Evolutionary conservation across 2,113 vertebrate species (phyloP), one percentile per base, ranked within the genome.

Genomic region (Pelvicachromis taeniatus): DNA sequence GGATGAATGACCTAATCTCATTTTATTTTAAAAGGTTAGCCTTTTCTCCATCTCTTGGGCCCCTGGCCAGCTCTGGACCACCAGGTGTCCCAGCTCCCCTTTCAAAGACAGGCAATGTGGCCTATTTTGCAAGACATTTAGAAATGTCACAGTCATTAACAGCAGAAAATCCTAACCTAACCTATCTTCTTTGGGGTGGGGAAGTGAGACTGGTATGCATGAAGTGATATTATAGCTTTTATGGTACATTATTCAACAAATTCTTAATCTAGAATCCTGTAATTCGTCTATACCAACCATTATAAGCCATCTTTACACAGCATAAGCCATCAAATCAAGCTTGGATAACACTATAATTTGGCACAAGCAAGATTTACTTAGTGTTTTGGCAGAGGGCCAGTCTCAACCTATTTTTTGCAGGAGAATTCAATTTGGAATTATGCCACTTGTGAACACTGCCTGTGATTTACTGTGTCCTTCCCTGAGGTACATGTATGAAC

Each of bases 61-160:
- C 78, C 78, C 82, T 85, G 63, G 88, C 87, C 86, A 92, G 77
- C 84, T 79, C 85, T 54, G 75, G 91, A 92, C 88, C 91, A 83
- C 85, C 90, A 86, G 85, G 89, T 92, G 90, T 85, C 91, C 88
- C 79, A 84, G 89, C 79, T 90, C 79, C 75, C 81, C 50, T 88
- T 85, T 90, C 87, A 85, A 80, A 88, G 73, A 68, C 84, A 10
- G 89, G 42, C 87, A 83, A 54, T 78, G 77, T 89, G 90, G 70
- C 86, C 89, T 80, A 88, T 89, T 93, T 93, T 88, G 85, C 83
- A 80, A 90, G 84, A 86, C 89, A 89, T 92, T 93, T 93, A 87
- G 88, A 94, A 94, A 94, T 91, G 92, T 90, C 94, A 93, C 38
- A 81, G 80, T 89, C 86, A 91, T 94, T 91, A 91, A 86, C 42